Evolutionary conservation across 1,140 invertebrate species (phyloP).

Genomic region (Pogonus chalceus): DNA sequence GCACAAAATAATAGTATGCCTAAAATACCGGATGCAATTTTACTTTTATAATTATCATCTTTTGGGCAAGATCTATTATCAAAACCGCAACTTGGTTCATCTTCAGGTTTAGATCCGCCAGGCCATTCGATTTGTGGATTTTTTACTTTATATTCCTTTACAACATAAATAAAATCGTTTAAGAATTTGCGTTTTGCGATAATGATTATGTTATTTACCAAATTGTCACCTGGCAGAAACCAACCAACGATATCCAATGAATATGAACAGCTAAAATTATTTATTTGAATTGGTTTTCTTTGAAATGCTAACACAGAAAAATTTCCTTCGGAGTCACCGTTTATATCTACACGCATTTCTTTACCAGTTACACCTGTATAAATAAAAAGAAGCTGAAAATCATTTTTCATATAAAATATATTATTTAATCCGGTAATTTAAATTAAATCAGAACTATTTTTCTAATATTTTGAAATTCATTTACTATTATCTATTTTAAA

Average conservation of each 20-base stretch:
- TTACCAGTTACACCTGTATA: slow-evolving; percentile 81
- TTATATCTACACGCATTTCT: slow-evolving; percentile 78
- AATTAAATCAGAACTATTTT: no score
- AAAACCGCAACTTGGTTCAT: slow-evolving; percentile 91
- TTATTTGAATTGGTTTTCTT: slow-evolving; percentile 32
- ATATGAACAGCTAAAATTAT: slow-evolving; percentile 58
- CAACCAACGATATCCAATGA: slow-evolving; percentile 72
- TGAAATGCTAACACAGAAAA: slow-evolving; percentile 84
- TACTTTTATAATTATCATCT: slow-evolving; percentile 63
- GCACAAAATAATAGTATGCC: slow-evolving; percentile 70
- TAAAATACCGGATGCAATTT: slow-evolving; percentile 64
- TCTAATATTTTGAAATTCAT: no score
- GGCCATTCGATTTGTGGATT: slow-evolving; percentile 65
- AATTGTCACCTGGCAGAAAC: slow-evolving; percentile 54
- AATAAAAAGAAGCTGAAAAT: neutral
- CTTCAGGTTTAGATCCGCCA: slow-evolving; percentile 65
- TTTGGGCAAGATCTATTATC: slow-evolving; percentile 70
- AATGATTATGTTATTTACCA: neutral
- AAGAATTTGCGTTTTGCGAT: neutral
- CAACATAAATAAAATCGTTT: slow-evolving; percentile 22
- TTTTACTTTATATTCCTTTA: slow-evolving; percentile 28
- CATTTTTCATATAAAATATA: no score
- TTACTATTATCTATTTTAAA: no score
- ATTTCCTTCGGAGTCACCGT: slow-evolving; percentile 93
- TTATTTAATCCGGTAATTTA: no score